Evolutionary conservation across 2,797 vertebrate species (phyloP).

Genomic region (Etheostoma nigrum): DNA sequence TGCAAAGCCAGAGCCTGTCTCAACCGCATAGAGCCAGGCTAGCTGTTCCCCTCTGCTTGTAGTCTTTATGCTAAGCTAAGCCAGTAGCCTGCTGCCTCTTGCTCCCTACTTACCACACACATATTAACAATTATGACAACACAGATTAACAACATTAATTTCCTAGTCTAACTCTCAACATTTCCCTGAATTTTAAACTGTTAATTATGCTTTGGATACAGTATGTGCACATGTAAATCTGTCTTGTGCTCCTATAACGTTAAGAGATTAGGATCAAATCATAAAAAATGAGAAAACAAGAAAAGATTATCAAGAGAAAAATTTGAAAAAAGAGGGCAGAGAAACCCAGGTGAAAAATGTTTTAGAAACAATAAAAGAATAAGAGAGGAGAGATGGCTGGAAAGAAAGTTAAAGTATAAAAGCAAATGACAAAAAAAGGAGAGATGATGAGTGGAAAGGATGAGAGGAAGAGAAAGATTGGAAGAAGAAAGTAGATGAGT

Average conservation of each 20-base stretch:
- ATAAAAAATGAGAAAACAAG: too few species aligned
- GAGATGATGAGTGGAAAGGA: not conserved
- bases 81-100: not conserved
- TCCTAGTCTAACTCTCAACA: too few species aligned
- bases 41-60: not conserved
- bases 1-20: too few species aligned
- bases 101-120: not conserved
- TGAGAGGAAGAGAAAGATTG: not conserved
- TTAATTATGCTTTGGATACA: too few species aligned
- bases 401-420: not conserved
- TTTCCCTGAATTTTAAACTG: too few species aligned
- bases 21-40: not conserved
- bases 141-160: too few species aligned
- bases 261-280: too few species aligned
- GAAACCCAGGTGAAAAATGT: not conserved
- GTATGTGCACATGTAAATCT: too few species aligned
- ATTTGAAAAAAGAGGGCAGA: too few species aligned
- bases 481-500: not conserved
- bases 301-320: too few species aligned
- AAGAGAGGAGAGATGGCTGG: not conserved
- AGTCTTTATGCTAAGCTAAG: conserved; percentile 6
- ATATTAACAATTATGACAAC: too few species aligned
- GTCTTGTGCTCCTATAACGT: too few species aligned
- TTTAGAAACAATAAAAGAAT: not conserved
- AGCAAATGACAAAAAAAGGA: not conserved